These are phyloP conservation scores for Fragum whitleyi DNA, from an alignment of 2,888 invertebrate species.

Conservation along the genomic window DNA sequence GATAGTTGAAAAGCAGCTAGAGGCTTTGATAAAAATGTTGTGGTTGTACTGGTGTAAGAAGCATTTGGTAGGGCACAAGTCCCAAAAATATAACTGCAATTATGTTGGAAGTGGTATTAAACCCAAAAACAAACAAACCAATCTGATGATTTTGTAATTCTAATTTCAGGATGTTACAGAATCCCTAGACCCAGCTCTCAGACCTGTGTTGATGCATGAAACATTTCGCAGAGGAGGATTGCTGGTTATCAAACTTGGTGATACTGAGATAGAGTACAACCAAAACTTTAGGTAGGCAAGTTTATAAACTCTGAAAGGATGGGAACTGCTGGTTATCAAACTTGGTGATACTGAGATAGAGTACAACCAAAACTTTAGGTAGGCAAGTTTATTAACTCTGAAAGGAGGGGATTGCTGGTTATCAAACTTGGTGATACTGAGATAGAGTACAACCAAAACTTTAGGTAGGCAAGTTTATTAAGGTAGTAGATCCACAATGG, in stretches of 20 bases:
- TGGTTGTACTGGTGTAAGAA: too few relatives aligned
- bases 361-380: slow-evolving; percentile 84
- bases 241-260: slow-evolving; percentile 83
- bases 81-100: too few relatives aligned
- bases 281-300: slow-evolving; percentile 82
- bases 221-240: slow-evolving; percentile 82
- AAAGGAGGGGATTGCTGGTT: slow-evolving; percentile 78
- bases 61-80: too few relatives aligned
- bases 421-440: slow-evolving; percentile 85
- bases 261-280: slow-evolving; percentile 85
- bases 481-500: too few relatives aligned
- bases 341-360: slow-evolving; percentile 85
- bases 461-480: slow-evolving; percentile 81
- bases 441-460: slow-evolving; percentile 84
- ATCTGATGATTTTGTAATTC: neutral
- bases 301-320: too few relatives aligned
- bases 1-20: too few relatives aligned
- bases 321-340: slow-evolving; percentile 81
- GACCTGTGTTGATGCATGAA: slow-evolving; percentile 83
- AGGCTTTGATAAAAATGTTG: too few relatives aligned
- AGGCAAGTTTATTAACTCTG: too few relatives aligned
- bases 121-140: too few relatives aligned
- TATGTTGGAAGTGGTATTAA: too few relatives aligned
- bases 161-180: slow-evolving; percentile 82
- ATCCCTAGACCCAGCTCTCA: slow-evolving; percentile 83